Percentiles rank a stretch among this genome's conserved stretches.
phyloP scores from a whole-genome alignment of 2,888 invertebrate species.

The Cybosia mesomella region DNA sequence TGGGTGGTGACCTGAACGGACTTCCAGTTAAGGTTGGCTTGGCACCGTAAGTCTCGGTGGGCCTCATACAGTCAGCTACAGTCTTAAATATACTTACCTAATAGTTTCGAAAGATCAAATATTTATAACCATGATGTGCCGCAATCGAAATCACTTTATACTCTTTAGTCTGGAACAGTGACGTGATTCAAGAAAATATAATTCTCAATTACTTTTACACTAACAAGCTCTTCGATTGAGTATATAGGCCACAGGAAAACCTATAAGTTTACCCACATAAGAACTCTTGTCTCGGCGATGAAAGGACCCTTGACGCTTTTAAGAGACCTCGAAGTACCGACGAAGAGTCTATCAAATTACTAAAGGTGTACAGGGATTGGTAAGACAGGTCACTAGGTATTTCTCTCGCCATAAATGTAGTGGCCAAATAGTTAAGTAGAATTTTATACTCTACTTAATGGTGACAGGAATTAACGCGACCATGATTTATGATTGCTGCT shows the following conservation, averaged over 20 bases:
- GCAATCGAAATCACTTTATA: no score
- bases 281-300: conserved; percentile 24
- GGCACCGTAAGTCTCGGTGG: no score
- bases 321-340: conserved; percentile 33
- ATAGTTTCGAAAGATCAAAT: no score
- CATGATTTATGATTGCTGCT: no score
- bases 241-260: conserved; percentile 7
- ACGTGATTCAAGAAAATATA: background rate
- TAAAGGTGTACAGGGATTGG: conserved; percentile 29
- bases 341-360: conserved; percentile 51
- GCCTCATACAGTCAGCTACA: no score
- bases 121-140: no score
- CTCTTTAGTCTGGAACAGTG: no score
- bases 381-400: background rate
- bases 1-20: no score
- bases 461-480: no score
- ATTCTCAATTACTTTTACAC: background rate
- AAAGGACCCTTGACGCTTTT: conserved; percentile 29
- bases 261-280: conserved; percentile 39
- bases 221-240: background rate
- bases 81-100: no score
- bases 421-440: background rate
- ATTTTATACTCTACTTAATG: background rate
- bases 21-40: no score
- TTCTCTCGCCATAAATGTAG: background rate